Evolutionary conservation across 2,113 vertebrate genomes (phyloP), one percentile per base, ranked within the genome.

Genomic region (Desmodus rotundus): DNA sequence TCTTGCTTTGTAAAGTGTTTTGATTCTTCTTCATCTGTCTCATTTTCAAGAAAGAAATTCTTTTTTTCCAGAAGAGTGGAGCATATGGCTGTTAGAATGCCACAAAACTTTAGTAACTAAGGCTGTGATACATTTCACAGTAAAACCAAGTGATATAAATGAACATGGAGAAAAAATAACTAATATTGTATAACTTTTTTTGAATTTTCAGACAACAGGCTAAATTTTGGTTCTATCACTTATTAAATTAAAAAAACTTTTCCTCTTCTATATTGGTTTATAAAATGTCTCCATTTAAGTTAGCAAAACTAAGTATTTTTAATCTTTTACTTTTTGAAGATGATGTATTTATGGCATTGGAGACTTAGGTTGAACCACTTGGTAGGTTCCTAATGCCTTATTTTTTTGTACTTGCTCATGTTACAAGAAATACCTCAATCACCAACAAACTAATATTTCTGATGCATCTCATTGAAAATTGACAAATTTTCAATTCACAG

Each of bases 401-500:
- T 86, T 78, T 82, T 67, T 38, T 50, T 58, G 4, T 70, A 73
- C 90, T 84, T 89, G 22, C 36, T 82, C 28, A 61, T 77, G 17
- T 43, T 58, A 77, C 24, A 67, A 63, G 58, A 95, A 91, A 77
- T 12, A 68, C 41, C 24, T 83, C 74, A 87, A 1, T 78, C 7
- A 63, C 20, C 5, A 73, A 61, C 15, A 93, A 90, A 78, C 5
- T 77, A 94, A 2, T 87, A 19, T 90, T 14, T 85, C 43, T 86
- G 38, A 82, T 85, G 5, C 28, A 67, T 77, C 45, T 87, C 70
- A 47, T 70, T 96, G 38, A 94, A 94, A 93, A 90, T 24, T 50
- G 31, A 84, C 92, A 12, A 28, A 83, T 91, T 94, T 96, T 89
- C 14, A 78, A 24, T 92, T 91, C 83, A 94, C 94, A 94, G 58